Conservation (phyloP, 2,888 invertebrate genomes). For the Coelogynopora nodosa region DNA sequence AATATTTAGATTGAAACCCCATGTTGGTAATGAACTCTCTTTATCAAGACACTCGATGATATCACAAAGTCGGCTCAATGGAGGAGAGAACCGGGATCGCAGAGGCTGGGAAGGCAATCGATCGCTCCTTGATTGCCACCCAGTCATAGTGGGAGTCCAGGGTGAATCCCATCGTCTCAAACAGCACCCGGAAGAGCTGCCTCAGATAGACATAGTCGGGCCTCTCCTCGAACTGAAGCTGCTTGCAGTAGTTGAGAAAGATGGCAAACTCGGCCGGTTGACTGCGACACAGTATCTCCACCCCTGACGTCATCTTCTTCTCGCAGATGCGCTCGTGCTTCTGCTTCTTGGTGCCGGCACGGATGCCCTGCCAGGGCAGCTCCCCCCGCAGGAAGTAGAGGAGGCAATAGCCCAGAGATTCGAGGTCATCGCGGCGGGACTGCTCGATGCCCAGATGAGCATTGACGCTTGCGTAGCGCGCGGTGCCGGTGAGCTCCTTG, state of each 20-base stretch:
- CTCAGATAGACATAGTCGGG: constrained; percentile 99
- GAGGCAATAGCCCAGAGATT: constrained; percentile 52
- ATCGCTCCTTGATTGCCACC: constrained; percentile 70
- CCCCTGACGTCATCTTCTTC: constrained; percentile 98
- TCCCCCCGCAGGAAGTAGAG: constrained; percentile 51
- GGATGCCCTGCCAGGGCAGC: constrained; percentile 53
- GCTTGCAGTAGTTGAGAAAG: constrained; percentile 99
- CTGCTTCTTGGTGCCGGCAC: constrained; percentile 95
- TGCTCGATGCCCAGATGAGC: constrained; percentile 53
- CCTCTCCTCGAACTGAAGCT: constrained; percentile 91
- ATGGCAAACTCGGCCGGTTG: constrained; percentile 98
- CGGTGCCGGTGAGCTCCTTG: constrained; percentile 52
- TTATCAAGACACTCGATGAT: too few relatives aligned
- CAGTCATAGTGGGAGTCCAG: constrained; percentile 99
- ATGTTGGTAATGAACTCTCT: too few relatives aligned
- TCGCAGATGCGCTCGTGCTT: constrained; percentile 99
- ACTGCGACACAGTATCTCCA: constrained; percentile 95
- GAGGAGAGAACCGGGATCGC: not conserved
- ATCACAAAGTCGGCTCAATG: not conserved
- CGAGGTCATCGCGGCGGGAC: constrained; percentile 52
- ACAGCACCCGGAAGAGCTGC: constrained; percentile 94
- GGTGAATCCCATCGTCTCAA: constrained; percentile 96
- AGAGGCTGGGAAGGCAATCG: not conserved
- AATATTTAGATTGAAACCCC: too few relatives aligned
- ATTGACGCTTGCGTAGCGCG: constrained; percentile 52